Conservation (phyloP, 2,888 invertebrate species). For the Pristionchus arcanus region DNA sequence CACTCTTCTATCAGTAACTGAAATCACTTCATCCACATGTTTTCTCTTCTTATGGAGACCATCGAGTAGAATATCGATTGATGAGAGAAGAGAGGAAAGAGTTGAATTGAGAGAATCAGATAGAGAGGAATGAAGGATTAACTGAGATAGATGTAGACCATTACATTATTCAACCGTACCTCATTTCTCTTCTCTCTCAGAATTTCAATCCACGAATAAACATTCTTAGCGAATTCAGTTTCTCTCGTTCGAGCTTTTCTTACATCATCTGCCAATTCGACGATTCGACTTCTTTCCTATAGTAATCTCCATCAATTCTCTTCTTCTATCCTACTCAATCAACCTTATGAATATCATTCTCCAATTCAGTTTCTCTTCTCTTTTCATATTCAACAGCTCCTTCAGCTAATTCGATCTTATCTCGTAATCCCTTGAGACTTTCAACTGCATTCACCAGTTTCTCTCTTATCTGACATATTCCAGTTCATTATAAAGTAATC, state of each 20-base stretch:
- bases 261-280: slow-evolving; percentile 30
- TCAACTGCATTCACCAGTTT: slow-evolving; percentile 30
- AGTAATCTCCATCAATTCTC: neutral
- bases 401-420: slow-evolving; percentile 32
- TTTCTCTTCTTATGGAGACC: slow-evolving; percentile 30
- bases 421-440: slow-evolving; percentile 26
- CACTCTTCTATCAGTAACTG: slow-evolving; percentile 16
- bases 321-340: neutral
- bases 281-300: slow-evolving; percentile 9
- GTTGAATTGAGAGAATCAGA: slow-evolving; percentile 18
- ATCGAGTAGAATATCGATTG: slow-evolving; percentile 35
- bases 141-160: neutral
- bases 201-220: slow-evolving; percentile 26
- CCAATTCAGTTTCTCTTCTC: slow-evolving; percentile 28
- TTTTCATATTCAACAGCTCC: neutral
- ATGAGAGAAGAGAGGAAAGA: slow-evolving; percentile 28
- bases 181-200: slow-evolving; percentile 25
- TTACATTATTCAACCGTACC: neutral
- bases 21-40: slow-evolving; percentile 37
- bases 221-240: slow-evolving; percentile 33
- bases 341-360: slow-evolving; percentile 28
- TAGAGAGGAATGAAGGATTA: neutral
- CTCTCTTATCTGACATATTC: neutral
- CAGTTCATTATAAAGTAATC: neutral
- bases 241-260: slow-evolving; percentile 44